Conservation (phyloP, 2,888 invertebrate species). For the Sesia apiformis region DNA sequence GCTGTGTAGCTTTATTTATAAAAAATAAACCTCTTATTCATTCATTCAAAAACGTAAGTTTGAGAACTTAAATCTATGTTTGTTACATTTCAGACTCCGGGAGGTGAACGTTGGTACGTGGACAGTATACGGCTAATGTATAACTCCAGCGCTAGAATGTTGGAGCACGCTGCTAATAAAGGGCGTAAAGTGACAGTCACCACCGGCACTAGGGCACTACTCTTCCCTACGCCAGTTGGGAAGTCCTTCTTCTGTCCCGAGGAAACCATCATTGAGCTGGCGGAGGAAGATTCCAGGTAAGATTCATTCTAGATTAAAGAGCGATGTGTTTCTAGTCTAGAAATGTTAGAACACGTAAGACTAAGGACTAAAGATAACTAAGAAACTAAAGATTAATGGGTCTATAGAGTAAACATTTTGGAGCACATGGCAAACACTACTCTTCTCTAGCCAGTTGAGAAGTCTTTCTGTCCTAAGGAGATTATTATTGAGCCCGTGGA, state of each 20-base stretch:
- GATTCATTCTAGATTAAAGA: slow-evolving; percentile 3
- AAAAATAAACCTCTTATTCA: background rate
- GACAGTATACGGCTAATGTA: slow-evolving; percentile 84
- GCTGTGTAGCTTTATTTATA: background rate
- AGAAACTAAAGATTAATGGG: too few species aligned
- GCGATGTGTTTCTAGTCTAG: too few species aligned
- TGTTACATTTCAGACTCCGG: slow-evolving; percentile 79
- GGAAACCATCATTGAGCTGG: slow-evolving; percentile 79
- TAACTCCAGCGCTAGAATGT: slow-evolving; percentile 77
- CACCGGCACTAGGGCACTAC: slow-evolving; percentile 75
- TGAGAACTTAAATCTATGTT: too few species aligned
- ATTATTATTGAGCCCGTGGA: too few species aligned
- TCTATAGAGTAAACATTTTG: too few species aligned
- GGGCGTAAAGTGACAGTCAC: slow-evolving; percentile 67
- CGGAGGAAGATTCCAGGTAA: slow-evolving; percentile 66
- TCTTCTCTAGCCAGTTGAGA: too few species aligned
- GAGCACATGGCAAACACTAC: too few species aligned
- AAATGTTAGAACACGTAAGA: too few species aligned
- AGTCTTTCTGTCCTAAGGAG: too few species aligned
- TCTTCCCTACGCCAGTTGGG: slow-evolving; percentile 91
- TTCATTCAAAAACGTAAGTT: too few species aligned
- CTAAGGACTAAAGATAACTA: too few species aligned
- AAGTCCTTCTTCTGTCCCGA: slow-evolving; percentile 86
- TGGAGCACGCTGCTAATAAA: slow-evolving; percentile 76
- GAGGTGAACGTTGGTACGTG: slow-evolving; percentile 92